These are phyloP conservation scores for Menura novaehollandiae DNA, from an alignment of 2,113 vertebrate genomes.

Conservation along the genomic window DNA sequence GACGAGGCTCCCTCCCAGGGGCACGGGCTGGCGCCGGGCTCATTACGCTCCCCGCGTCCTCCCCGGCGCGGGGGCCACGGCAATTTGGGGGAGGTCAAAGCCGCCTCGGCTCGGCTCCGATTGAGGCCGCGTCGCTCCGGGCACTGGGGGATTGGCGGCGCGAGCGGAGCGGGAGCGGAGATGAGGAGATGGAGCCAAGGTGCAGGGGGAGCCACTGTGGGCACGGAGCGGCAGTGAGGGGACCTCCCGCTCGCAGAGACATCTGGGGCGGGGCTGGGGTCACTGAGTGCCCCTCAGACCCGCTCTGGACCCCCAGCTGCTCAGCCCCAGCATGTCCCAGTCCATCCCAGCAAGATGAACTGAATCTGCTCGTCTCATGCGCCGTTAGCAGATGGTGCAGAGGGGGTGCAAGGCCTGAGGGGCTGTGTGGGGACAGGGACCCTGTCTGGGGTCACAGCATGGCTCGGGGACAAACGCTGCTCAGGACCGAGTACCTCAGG, in stretches of 20 bases:
- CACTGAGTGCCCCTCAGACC: rapidly evolving
- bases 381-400: background rate
- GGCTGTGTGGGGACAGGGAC: rapidly evolving
- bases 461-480: background rate
- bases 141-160: background rate
- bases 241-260: rapidly evolving
- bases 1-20: background rate
- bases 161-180: background rate
- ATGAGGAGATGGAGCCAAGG: background rate
- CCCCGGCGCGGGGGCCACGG: background rate
- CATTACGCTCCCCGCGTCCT: background rate
- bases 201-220: rapidly evolving
- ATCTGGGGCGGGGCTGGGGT: background rate
- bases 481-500: background rate
- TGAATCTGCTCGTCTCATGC: rapidly evolving
- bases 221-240: rapidly evolving
- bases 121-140: constrained; percentile 22
- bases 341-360: rapidly evolving
- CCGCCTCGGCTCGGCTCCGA: background rate
- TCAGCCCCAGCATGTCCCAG: background rate
- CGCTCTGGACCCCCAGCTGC: background rate
- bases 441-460: rapidly evolving
- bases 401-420: rapidly evolving
- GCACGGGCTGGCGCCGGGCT: background rate
- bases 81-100: constrained; percentile 49